A percentile compares a stretch with the other conserved stretches of the same genome.
phyloP scores from a whole-genome alignment of 2,113 vertebrate genomes.

The Hippopotamus amphibius region DNA sequence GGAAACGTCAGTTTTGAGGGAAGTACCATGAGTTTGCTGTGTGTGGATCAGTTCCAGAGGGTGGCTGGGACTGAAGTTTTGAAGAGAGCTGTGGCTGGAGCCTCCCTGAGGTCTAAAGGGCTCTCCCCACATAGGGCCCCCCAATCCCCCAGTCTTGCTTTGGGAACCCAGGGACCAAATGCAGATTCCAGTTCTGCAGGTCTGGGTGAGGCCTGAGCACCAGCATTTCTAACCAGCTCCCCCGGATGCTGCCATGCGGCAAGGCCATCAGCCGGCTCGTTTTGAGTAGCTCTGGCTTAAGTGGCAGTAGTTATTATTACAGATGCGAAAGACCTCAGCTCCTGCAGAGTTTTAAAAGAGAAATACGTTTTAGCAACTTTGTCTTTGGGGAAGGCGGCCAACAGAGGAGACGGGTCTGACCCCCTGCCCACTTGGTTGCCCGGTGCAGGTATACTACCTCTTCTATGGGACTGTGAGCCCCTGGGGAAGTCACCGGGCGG shows the following conservation, averaged over 20 bases:
- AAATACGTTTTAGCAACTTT: background rate
- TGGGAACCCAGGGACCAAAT: too few species aligned
- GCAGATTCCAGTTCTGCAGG: background rate
- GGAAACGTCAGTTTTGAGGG: background rate
- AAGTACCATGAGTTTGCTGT: background rate
- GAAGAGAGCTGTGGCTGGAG: background rate
- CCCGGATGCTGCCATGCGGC: fast-evolving
- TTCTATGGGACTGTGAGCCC: background rate
- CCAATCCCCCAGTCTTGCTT: too few species aligned
- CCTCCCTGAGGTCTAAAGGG: background rate
- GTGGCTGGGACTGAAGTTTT: background rate
- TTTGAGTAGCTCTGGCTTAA: background rate
- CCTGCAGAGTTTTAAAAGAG: background rate
- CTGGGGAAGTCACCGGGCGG: background rate
- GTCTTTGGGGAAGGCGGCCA: background rate
- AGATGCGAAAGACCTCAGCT: background rate
- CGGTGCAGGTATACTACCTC: background rate
- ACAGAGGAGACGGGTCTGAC: background rate
- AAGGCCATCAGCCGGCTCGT: background rate
- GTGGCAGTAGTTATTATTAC: background rate
- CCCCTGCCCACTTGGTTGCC: background rate
- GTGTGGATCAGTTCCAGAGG: background rate
- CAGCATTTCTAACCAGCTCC: background rate
- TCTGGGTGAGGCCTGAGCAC: background rate
- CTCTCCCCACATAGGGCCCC: too few species aligned